Conservation (phyloP, 2,113 vertebrate species). For the Falcunculus frontatus region DNA sequence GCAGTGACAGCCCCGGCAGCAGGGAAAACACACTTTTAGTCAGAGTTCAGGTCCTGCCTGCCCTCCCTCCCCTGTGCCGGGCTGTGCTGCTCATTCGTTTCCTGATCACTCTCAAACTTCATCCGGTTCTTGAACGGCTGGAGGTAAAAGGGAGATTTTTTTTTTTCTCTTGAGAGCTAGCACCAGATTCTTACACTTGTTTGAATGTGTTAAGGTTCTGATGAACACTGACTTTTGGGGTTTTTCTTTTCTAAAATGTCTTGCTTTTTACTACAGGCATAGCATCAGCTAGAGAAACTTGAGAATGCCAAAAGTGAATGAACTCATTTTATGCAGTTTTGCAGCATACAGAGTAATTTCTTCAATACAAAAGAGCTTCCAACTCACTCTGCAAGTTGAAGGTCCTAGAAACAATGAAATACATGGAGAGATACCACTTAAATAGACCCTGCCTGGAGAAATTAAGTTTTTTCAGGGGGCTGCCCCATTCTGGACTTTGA, state of each 20-base stretch:
- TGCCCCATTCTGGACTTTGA: accelerated
- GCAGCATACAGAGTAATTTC: background rate
- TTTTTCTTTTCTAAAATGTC: background rate
- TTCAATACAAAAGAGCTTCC: background rate
- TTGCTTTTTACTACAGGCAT: background rate
- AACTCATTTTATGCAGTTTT: background rate
- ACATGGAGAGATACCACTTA: background rate
- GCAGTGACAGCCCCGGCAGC: background rate
- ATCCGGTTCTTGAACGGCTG: background rate
- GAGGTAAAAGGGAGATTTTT: background rate
- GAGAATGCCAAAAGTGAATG: background rate
- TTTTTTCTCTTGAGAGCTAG: background rate
- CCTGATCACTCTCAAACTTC: background rate
- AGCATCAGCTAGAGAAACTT: background rate
- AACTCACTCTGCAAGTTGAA: background rate
- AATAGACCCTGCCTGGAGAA: background rate
- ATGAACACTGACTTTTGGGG: background rate
- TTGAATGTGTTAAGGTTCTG: background rate
- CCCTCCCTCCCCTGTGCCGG: accelerated
- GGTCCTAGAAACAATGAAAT: background rate
- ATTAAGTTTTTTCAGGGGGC: accelerated
- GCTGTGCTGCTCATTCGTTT: background rate
- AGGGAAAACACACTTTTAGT: background rate
- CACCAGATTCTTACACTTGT: background rate
- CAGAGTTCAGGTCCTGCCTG: background rate